Evolutionary conservation across 2,888 invertebrate genomes (phyloP), one percentile per base, ranked within the genome.

Genomic region (Ryuthela nishihirai): DNA sequence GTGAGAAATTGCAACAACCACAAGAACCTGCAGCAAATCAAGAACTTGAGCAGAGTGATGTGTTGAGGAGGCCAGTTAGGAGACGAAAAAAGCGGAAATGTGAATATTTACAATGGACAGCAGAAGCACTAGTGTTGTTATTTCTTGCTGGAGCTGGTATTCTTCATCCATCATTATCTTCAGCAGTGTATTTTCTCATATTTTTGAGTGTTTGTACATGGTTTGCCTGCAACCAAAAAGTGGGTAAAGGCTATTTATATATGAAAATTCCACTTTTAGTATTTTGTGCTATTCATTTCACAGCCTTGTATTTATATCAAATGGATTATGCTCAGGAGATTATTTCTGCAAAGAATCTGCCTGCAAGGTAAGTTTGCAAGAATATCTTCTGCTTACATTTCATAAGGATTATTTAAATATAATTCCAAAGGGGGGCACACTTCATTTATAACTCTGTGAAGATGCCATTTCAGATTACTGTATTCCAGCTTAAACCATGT

Each of bases 181-280:
- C 88, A 35, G 87, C 85, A 9, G 79, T 93, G 39, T 95, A 97
- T 75, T 94, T 89, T 76, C 70, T 93, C 48, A 80, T 86, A 53
- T 95, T 95, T 74, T 79, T 97, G 71, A 81, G 82, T 15, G 81
- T 87, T 23, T 86, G 88, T 52, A 91, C 92, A 1, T 88, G 88
- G 77, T 89, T 92, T 88, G 84, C 91, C 20, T 83, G 87, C 68
- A 87, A 87, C 70, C 82, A 81, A 68, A 82, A 85, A 55, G 78
- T 94, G 59, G 82, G 83, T 66, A 80, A 81, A 64, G 85, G 83
- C n/a, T 93, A 89, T 72, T 87, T 87, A 12, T 34, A 49, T 35
- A 54, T 67, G 15, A 69, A 70, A 40, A 61, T 73, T 20, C 52
- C 74, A 35, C 68, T 76, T 41, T 67, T 75, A 18, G 77, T 84